These are phyloP conservation scores for Phymastichus coffea DNA, from an alignment of 1,140 invertebrate genomes.

Conservation along the genomic window DNA sequence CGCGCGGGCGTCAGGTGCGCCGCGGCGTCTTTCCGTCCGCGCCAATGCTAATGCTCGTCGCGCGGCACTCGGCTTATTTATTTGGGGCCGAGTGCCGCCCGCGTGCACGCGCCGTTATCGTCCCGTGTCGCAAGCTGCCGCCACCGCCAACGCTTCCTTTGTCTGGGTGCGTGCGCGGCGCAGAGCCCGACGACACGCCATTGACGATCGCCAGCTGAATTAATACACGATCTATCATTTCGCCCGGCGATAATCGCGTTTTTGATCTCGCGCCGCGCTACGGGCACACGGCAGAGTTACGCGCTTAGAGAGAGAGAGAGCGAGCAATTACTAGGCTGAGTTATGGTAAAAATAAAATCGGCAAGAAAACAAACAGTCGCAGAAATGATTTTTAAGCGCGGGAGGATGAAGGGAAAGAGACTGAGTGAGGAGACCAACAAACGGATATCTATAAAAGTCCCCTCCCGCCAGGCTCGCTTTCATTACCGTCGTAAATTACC, in stretches of 20 bases:
- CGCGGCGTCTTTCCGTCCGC: constrained; percentile 33
- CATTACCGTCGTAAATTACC: constrained; percentile 42
- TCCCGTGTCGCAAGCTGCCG: too few relatives aligned
- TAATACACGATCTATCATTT: constrained; percentile 22
- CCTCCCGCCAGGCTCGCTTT: constrained; percentile 21
- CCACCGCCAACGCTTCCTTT: background rate
- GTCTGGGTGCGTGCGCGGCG: background rate
- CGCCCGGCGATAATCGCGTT: background rate
- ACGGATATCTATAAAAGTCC: constrained; percentile 26
- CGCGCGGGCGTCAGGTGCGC: background rate
- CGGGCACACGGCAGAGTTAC: too few relatives aligned
- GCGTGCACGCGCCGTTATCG: too few relatives aligned
- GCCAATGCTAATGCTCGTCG: constrained; percentile 38
- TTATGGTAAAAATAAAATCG: constrained; percentile 24
- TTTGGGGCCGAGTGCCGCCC: background rate
- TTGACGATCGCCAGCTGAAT: background rate
- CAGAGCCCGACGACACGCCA: background rate
- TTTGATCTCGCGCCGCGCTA: background rate
- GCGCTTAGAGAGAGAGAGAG: too few relatives aligned
- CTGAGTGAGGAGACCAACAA: background rate
- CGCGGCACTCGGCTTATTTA: background rate
- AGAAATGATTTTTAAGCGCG: constrained; percentile 10
- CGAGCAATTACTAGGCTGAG: constrained; percentile 13
- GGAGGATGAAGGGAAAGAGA: background rate
- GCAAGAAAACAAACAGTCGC: constrained; percentile 13